These are phyloP conservation scores for Anser cygnoides DNA, from an alignment of 2,113 vertebrate species.

Conservation along the genomic window DNA sequence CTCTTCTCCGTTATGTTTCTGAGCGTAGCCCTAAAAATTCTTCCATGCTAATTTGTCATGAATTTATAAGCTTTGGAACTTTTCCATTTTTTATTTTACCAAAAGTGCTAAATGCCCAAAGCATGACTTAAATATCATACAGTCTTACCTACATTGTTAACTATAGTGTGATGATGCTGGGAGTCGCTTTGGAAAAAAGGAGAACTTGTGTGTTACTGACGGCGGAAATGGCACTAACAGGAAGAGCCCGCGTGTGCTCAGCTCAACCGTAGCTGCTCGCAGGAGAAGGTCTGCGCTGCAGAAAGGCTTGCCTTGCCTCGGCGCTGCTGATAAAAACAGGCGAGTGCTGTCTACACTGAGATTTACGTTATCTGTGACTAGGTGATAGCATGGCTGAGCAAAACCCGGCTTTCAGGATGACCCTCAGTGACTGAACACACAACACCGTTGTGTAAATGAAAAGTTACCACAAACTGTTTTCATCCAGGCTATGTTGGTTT, in stretches of 20 bases:
- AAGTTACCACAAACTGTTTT: background rate
- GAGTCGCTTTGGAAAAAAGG: background rate
- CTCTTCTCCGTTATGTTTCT: background rate
- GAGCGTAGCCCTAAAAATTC: background rate
- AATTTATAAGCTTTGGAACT: background rate
- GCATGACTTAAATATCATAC: background rate
- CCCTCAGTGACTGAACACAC: background rate
- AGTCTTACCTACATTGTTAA: background rate
- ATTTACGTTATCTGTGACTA: background rate
- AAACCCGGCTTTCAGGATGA: background rate
- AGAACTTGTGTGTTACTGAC: background rate
- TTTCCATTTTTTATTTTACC: background rate
- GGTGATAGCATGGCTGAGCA: background rate
- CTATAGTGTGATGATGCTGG: background rate
- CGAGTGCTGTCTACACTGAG: background rate
- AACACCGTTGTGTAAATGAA: background rate
- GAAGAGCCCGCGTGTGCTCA: background rate
- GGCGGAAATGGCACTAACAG: background rate
- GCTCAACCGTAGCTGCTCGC: background rate
- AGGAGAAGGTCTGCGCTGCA: background rate
- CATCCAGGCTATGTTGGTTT: background rate
- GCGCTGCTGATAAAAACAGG: background rate
- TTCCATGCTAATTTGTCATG: background rate
- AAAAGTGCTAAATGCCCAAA: background rate
- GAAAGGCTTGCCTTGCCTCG: background rate